Evolutionary conservation across 2,113 vertebrate genomes (phyloP), one percentile per base, ranked within the genome.

Genomic region (Acrocephalus kingi): DNA sequence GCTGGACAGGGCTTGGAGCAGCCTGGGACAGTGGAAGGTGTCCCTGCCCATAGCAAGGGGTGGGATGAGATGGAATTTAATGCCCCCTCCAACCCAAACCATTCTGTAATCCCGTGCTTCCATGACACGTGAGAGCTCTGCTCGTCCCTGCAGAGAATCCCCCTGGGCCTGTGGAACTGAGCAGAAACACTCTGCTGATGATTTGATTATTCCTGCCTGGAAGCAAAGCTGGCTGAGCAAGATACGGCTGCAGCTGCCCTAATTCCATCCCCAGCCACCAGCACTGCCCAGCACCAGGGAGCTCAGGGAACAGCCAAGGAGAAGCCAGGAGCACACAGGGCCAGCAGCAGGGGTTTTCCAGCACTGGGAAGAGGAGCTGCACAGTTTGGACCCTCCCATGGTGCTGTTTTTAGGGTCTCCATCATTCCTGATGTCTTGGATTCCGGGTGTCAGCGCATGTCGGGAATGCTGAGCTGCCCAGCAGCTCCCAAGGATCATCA

Each of bases 181-280:
- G 81, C 51, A n/a, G 49, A 74, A 84, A 5, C 1, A 11, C 72
- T 90, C 76, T 35, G 45, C 14, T 62, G 84, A 76, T 82, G 33
- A 87, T 35, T 87, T 66, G 76, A 84, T 84, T 48, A 73, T n/a
- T 87, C 71, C 93, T 84, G 45, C n/a, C 86, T 56, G 91, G 91
- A 82, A 77, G 35, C 86, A 69, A 63, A 72, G 37, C 88, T 92
- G 94, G 63, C 67, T 71, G 85, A 93, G 84, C 51, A 25, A 62
- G 87, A 81, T 6, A 81, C 1, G 71, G 62, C 92, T 85, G 92
- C 94, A 74, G 94, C 72, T 90, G 83, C 94, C 76, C 61, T 88
- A 74, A 81, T 71, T 77, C 88, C 71, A 54, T 81, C 92, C 63
- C 46, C 81, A 71, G 86, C 59, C 90, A 61, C 10, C 92, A 85